These are phyloP conservation scores for Halcyon badia DNA, from an alignment of 2,797 vertebrate species.

Conservation along the genomic window DNA sequence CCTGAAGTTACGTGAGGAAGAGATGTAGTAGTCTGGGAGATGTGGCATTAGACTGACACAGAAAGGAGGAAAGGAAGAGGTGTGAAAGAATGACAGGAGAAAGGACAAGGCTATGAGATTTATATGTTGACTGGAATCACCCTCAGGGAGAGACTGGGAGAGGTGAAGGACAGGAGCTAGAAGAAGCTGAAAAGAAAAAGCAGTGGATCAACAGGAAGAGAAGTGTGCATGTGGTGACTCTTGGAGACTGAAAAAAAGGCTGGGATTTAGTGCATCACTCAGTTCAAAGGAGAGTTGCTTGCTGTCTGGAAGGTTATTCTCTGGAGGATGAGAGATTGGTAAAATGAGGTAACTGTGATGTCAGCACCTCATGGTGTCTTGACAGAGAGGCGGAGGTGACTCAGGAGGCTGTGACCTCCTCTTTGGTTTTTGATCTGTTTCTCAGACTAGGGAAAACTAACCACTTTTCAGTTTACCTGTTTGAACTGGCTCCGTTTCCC, in stretches of 20 bases:
- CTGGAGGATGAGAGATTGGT: not conserved
- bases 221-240: not conserved
- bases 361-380: not conserved
- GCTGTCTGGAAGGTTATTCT: not conserved
- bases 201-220: not conserved
- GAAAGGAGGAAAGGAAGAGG: not conserved
- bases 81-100: not conserved
- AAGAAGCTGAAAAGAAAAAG: not conserved
- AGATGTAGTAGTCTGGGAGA: not conserved
- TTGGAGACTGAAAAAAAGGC: not conserved
- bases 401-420: not conserved
- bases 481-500: not conserved
- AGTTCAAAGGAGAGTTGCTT: not conserved
- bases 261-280: not conserved
- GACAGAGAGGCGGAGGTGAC: not conserved
- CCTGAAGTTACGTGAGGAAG: not conserved
- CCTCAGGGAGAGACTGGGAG: not conserved
- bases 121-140: not conserved
- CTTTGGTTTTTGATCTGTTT: not conserved
- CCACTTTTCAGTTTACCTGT: not conserved
- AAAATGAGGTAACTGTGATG: not conserved
- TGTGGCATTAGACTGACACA: no score
- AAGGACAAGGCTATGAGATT: not conserved
- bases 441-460: not conserved
- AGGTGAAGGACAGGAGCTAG: not conserved